Base-by-base conservation (phyloP, 2,113 vertebrate genomes). In the Egretta garzetta region DNA sequence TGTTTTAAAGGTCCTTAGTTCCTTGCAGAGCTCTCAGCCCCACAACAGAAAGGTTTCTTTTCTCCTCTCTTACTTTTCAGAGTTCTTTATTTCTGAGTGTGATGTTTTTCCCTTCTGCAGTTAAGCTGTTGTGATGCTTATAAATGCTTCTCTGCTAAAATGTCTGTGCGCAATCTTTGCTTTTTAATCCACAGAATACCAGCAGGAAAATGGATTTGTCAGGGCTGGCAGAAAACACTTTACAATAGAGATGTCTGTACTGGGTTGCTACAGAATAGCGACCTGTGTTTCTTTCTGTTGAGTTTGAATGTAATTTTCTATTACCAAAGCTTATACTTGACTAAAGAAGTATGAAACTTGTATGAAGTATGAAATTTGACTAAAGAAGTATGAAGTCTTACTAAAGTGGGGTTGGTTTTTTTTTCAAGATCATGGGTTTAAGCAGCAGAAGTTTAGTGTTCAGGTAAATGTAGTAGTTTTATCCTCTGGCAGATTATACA, bases 141-240 rank as follows among this genome's bases (percentile, higher is more conserved):
- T 21, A 86, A 92, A 82, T 32, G 16, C 58, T 85, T 53, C 15
- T 62, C 81, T 90, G 73, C 53, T 49, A 62, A 72, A 92, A 56
- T 53, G 24, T 85, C 90, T 90, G 43, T 0, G 0, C 62, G 60
- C 14, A 14, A 0, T 80, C 47, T 80, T 93, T 90, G 67, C 60
- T 88, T 92, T 95, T 86, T 86, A 76, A 80, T 92, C 62, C 53
- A 26, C 49, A 80, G 70, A 82, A 88, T 91, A 35, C 81, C 76
- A 95, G 28, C 80, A 91, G 52, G 37, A 90, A 91, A 70, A 77
- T 35, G 7, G 55, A 89, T 93, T 91, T 84, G 33, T 91, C 59
- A 81, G 60, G 50, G 50, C 72, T 86, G 53, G 41, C 35, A 89
- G 50, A n/a, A 77, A 37, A 71, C 28, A 62, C 23, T 67, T 58